Evolutionary conservation across 2,113 vertebrate genomes (phyloP), one percentile per base, ranked within the genome.

Genomic region (Dryoscopus gambensis): DNA sequence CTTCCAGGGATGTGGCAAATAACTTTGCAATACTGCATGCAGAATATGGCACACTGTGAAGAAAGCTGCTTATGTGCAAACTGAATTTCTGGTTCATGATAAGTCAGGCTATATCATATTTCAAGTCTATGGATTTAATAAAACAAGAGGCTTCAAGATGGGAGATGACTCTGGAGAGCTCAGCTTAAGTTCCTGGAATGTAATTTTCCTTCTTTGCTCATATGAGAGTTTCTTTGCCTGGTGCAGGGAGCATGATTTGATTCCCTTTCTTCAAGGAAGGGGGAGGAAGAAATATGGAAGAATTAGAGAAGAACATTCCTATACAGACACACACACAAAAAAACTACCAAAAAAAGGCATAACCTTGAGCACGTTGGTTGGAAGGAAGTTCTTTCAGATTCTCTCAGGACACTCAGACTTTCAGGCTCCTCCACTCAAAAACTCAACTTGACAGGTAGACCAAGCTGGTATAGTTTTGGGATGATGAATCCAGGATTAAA

Each of bases 371-470:
- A 17, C 7, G 15, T 40, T 56, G 15, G 15, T 67, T 67, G 63
- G 50, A 63, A 90, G 35, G 8, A 85, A 84, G 9, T 55, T 82
- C 27, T 60, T 93, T 60, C 65, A 64, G 27, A 40, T 78, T 90
- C 68, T 73, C 39, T 78, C 33, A 31, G 60, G 73, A 37, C 33
- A 5, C 59, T 92, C 71, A 94, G 86, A 90, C 71, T 93, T 95
- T 74, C 83, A 60, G 92, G 74, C 76, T 95, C 75, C 76, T 88
- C 42, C 64, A 64, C 49, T 92, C 64, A 64, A 67, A 89, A 87
- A 70, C 35, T 88, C 65, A 86, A 63, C 39, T 25, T 81, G 90
- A 89, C 86, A 95, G 94, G 80, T 95, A 95, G 83, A 60, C 68
- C 73, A 92, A 74, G 47, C 75, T 80, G 24, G 20, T 83, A 69